phyloP scores from a whole-genome alignment of 2,888 invertebrate species.

The Xylota segnis region DNA sequence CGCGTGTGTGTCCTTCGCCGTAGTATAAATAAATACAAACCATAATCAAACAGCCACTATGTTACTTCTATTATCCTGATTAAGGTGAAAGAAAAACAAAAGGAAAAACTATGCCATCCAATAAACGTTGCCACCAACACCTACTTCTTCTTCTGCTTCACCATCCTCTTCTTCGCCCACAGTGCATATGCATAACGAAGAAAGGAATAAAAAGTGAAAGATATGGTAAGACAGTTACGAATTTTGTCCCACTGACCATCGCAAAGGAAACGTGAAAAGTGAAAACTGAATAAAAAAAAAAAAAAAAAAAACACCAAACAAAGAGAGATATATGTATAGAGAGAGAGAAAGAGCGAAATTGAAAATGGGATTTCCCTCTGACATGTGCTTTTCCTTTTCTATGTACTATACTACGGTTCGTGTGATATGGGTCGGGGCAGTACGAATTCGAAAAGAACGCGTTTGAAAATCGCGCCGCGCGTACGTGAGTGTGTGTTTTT shows the following conservation, averaged over 20 bases:
- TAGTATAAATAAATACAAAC: neutral
- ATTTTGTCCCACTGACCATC: slow-evolving; percentile 56
- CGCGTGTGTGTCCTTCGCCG: slow-evolving; percentile 30
- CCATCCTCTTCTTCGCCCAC: slow-evolving; percentile 31
- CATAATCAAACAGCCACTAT: slow-evolving; percentile 50
- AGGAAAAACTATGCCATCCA: slow-evolving; percentile 56
- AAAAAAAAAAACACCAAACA: slow-evolving; percentile 17
- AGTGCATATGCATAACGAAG: slow-evolving; percentile 63
- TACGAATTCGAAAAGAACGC: slow-evolving; percentile 68
- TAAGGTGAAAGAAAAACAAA: slow-evolving; percentile 32
- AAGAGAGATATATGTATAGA: slow-evolving; percentile 37
- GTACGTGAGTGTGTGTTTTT: slow-evolving; percentile 35
- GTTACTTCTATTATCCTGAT: slow-evolving; percentile 55
- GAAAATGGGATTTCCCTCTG: slow-evolving; percentile 64
- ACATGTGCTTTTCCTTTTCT: slow-evolving; percentile 65
- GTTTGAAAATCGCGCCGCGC: slow-evolving; percentile 49
- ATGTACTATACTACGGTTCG: slow-evolving; percentile 23
- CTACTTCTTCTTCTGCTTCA: slow-evolving; percentile 26
- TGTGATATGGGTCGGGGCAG: slow-evolving; percentile 56
- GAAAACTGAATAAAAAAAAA: slow-evolving; percentile 47
- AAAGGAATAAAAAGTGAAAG: slow-evolving; percentile 55
- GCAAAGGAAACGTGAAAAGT: slow-evolving; percentile 62
- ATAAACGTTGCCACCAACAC: slow-evolving; percentile 62
- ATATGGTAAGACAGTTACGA: slow-evolving; percentile 46
- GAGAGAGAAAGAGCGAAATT: slow-evolving; percentile 41